Percentiles rank a stretch among this genome's conserved stretches.
Evolutionary conservation across 2,113 vertebrate genomes (phyloP).

Genomic region (Morphnarchus princeps): DNA sequence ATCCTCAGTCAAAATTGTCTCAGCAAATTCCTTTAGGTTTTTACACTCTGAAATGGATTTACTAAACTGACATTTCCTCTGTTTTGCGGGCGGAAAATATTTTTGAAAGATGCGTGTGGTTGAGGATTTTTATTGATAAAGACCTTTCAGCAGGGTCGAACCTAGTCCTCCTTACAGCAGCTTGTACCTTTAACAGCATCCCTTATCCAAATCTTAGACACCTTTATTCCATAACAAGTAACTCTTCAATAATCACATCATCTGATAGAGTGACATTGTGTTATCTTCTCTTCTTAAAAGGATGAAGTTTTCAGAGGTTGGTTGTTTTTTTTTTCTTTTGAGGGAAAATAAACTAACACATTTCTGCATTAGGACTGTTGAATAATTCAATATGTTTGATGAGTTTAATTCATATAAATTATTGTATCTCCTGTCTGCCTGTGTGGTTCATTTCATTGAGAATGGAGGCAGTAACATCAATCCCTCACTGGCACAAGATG

Average conservation of each 20-base stretch:
- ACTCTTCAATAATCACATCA: neutral
- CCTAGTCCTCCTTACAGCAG: neutral
- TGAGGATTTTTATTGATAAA: neutral
- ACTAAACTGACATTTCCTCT: neutral
- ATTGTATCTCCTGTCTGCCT: neutral
- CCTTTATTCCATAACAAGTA: neutral
- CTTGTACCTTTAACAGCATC: neutral
- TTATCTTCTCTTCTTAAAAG: neutral
- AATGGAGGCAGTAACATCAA: neutral
- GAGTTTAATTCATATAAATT: neutral
- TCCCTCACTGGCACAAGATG: neutral
- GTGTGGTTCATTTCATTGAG: conserved; percentile 4
- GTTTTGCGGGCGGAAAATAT: neutral
- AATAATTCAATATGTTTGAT: conserved; percentile 13
- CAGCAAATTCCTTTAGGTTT: neutral
- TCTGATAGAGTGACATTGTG: neutral
- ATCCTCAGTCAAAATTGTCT: neutral
- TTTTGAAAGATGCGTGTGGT: neutral
- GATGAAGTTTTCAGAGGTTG: neutral
- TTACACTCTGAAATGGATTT: neutral
- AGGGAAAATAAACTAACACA: neutral
- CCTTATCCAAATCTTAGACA: neutral
- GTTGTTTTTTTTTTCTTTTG: neutral
- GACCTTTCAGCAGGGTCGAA: neutral
- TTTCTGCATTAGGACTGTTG: neutral